These are phyloP conservation scores for Megalonaias nervosa DNA, from an alignment of 1,140 invertebrate species.

Conservation along the genomic window DNA sequence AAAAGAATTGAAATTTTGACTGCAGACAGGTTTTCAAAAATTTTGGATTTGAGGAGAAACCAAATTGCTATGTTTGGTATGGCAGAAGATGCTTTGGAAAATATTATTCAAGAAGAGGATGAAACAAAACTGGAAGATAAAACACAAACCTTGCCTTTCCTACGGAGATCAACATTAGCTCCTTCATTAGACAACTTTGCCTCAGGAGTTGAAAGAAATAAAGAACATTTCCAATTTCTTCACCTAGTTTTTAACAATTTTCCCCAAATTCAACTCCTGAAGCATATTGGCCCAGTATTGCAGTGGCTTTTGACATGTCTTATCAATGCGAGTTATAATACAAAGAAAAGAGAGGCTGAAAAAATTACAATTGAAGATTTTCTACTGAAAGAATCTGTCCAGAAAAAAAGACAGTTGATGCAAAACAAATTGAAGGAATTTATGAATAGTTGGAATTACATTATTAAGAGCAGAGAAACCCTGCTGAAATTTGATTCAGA, in stretches of 20 bases:
- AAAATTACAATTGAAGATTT: conserved; percentile 12
- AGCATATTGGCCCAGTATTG: conserved; percentile 12
- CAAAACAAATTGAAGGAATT: conserved; percentile 17
- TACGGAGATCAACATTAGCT: conserved; percentile 5
- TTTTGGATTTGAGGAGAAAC: neutral
- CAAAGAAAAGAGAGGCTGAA: conserved; percentile 10
- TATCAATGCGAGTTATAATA: conserved; percentile 6
- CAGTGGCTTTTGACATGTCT: conserved; percentile 21
- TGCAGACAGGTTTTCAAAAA: neutral
- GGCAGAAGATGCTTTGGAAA: neutral
- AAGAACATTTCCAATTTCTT: conserved; percentile 1
- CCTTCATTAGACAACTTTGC: conserved; percentile 14
- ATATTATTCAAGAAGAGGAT: conserved; percentile 8
- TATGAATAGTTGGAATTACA: neutral
- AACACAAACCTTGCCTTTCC: neutral
- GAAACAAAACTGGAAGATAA: neutral
- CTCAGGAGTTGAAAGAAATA: neutral
- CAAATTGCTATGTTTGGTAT: conserved; percentile 8
- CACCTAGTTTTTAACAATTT: neutral
- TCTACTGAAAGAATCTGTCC: neutral
- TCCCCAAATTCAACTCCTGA: neutral
- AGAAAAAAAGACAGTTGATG: neutral
- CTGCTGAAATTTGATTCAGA: neutral
- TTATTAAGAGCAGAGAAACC: neutral
- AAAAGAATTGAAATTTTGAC: neutral